These are phyloP conservation scores for Idaea biselata DNA, from an alignment of 2,888 invertebrate genomes.

Conservation along the genomic window DNA sequence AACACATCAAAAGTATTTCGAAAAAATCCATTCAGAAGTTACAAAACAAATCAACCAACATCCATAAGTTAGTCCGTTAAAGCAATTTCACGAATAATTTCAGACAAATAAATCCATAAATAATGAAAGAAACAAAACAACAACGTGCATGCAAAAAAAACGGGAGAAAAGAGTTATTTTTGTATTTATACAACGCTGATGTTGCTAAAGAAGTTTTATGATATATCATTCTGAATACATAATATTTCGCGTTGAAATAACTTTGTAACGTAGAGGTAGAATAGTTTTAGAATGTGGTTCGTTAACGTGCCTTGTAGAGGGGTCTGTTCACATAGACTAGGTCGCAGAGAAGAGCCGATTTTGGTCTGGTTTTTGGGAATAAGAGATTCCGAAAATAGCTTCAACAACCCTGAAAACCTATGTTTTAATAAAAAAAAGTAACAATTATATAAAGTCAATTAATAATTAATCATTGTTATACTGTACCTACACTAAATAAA, in stretches of 20 bases:
- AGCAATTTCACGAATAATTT: constrained; percentile 20
- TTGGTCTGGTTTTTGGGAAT: no score
- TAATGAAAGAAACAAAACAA: constrained; percentile 24
- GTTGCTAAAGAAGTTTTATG: constrained; percentile 49
- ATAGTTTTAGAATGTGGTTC: constrained; percentile 29
- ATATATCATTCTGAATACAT: constrained; percentile 40
- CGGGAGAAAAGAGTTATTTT: constrained; percentile 25
- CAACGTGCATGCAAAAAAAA: constrained; percentile 29
- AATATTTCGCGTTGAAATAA: constrained; percentile 6
- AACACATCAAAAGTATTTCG: no score
- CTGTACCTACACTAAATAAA: no score
- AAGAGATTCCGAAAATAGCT: no score
- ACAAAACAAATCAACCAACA: no score
- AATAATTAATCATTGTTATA: no score
- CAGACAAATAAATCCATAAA: constrained; percentile 28
- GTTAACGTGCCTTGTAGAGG: not conserved
- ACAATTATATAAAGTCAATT: no score
- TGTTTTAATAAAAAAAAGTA: no score
- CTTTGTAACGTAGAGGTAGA: not conserved
- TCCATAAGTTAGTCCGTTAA: not conserved
- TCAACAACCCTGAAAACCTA: no score
- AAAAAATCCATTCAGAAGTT: no score
- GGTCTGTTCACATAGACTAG: no score
- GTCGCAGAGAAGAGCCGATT: no score
- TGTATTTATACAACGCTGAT: constrained; percentile 38